phyloP scores from a whole-genome alignment of 2,797 vertebrate genomes.

The Echeneis naucrates region DNA sequence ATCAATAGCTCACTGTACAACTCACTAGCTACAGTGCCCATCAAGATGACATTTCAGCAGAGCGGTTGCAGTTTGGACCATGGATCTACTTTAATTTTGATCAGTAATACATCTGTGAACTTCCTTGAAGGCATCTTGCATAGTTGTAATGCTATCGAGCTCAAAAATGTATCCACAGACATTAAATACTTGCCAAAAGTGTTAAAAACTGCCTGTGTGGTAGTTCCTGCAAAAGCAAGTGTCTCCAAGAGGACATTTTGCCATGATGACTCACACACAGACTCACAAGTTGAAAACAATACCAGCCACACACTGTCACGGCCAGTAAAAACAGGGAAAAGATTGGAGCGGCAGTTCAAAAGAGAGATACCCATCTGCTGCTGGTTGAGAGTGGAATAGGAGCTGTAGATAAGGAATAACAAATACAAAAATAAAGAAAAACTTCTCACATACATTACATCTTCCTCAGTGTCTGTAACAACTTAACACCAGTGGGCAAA shows the following conservation, averaged over 20 bases:
- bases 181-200: neutral
- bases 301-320: neutral
- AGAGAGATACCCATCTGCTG: neutral
- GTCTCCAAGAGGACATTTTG: neutral
- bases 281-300: neutral
- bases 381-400: neutral
- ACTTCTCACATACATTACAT: conserved; percentile 17
- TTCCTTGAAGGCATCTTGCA: neutral
- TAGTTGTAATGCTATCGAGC: too few species aligned
- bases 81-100: neutral
- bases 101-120: too few species aligned
- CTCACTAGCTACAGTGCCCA: neutral
- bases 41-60: neutral
- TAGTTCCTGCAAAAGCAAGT: neutral
- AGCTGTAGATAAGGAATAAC: conserved; percentile 11
- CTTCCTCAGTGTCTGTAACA: conserved; percentile 6
- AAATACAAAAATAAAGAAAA: neutral
- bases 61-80: neutral
- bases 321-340: neutral
- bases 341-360: neutral
- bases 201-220: neutral
- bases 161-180: neutral
- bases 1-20: neutral
- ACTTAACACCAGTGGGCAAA: conserved; percentile 33
- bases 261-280: neutral